Base-by-base conservation (phyloP, 1,140 invertebrate genomes). In the Eupristina koningsbergeri region DNA sequence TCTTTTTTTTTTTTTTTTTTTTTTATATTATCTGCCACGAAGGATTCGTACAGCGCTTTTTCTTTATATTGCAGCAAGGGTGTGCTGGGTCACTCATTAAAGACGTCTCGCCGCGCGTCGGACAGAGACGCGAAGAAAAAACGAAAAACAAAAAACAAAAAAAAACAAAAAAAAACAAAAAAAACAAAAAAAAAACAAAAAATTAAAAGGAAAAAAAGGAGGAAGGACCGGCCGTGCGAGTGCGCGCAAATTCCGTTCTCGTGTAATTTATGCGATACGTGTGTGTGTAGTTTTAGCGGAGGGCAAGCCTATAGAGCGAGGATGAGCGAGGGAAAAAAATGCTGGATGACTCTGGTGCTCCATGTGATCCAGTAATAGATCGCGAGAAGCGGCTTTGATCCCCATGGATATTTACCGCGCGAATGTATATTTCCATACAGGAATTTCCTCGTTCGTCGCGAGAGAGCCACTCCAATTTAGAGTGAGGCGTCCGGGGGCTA, bases 231-330 rank as follows among this genome's bases (percentile, higher is more conserved):
- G 29, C 61, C 64, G 45, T 31, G 29, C 29, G 45, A 74, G 29
- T 34, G 29, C n/a, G 13, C 50, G 80, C 53, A 34, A 75, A 75
- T 81, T 45, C 80, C 67, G 22, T 71, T 50, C 67, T 58, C 36
- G 45, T 31, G 58, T 75, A 81, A 83, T 83, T 78, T 83, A 83
- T 83, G 76, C 74, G 58, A 76, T 71, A n/a, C 53, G 71, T 63
- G 50, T 41, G 79, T 39, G 26, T 26, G 17, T 58, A 45, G 63
- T 58, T 71, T 36, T 69, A 69, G 64, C 8, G 17, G 15, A 69
- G 41, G 39, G 50, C 34, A 61, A 47, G 67, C 22, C 64, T 45
- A 47, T n/a, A 53, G 36, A 36, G 39, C 19, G 47, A 58, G 34
- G 74, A 76, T 53, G 67, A 26, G 80, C 15, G 67, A 47, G 69